Conservation (phyloP, 2,888 invertebrate genomes). For the Ferrisia virgata region DNA sequence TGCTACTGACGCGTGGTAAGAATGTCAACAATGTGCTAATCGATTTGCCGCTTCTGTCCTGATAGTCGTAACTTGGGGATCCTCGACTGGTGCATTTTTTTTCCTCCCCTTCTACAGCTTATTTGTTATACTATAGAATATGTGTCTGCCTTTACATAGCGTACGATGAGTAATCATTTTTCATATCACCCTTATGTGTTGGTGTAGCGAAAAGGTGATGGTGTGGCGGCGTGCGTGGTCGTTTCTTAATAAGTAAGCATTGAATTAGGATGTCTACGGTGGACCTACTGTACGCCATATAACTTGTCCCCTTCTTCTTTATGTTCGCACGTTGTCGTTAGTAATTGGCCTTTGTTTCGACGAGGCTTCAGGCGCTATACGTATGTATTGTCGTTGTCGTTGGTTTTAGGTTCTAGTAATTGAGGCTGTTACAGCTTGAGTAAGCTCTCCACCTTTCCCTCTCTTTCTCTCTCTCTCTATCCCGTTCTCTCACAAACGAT, state of each 20-base stretch:
- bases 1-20: conserved; percentile 44
- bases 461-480: too few relatives aligned
- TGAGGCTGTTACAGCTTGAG: too few relatives aligned
- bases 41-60: conserved; percentile 22
- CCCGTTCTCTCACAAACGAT: too few relatives aligned
- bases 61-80: neutral
- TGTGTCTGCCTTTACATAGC: conserved; percentile 13
- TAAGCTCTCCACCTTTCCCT: too few relatives aligned
- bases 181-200: conserved; percentile 31
- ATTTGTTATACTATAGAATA: conserved; percentile 15
- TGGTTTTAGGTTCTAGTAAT: too few relatives aligned
- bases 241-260: neutral
- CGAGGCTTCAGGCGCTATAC: neutral
- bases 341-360: conserved; percentile 22
- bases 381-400: neutral
- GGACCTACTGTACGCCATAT: too few relatives aligned
- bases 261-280: neutral
- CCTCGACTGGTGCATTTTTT: neutral
- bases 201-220: neutral
- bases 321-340: neutral
- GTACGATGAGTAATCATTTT: conserved; percentile 44
- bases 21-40: conserved; percentile 45
- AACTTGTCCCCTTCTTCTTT: neutral
- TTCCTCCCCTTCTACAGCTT: neutral
- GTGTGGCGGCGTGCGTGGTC: neutral